Evolutionary conservation across 2,888 invertebrate genomes (phyloP).

Genomic region (Acrobasis suavella): DNA sequence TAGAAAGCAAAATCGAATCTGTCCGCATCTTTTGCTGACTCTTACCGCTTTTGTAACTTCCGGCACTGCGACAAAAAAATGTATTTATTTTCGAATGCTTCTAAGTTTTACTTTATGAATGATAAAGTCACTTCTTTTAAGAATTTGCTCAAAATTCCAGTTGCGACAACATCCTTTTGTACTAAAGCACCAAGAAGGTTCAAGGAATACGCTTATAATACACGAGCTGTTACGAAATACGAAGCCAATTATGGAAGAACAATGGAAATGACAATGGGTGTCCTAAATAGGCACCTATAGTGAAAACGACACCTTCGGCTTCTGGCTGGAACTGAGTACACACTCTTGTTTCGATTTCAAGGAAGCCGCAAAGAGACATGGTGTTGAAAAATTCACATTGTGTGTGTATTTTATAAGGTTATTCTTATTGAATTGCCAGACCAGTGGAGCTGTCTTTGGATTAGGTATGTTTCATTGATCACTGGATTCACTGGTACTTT

Average conservation of each 20-base stretch:
- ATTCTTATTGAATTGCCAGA: not conserved
- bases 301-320: conserved; percentile 57
- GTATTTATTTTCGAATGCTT: conserved; percentile 7
- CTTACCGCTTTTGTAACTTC: conserved; percentile 39
- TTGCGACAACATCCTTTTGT: conserved; percentile 8
- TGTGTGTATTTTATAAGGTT: not conserved
- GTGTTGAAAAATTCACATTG: not conserved
- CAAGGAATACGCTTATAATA: conserved; percentile 33
- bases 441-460: not conserved
- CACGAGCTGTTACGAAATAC: conserved; percentile 51
- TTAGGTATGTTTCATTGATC: not conserved
- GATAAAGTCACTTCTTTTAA: not conserved
- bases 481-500: too few species aligned
- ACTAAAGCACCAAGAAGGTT: conserved; percentile 28
- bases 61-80: conserved; percentile 22
- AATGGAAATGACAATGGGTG: conserved; percentile 62
- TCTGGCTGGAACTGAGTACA: conserved; percentile 45
- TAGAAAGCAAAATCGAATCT: not conserved
- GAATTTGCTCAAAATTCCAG: not conserved
- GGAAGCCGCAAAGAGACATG: conserved; percentile 36
- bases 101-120: not conserved
- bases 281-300: conserved; percentile 51
- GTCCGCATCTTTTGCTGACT: conserved; percentile 35
- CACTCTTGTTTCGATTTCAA: conserved; percentile 42
- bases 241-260: conserved; percentile 53